These are phyloP conservation scores for Garra rufa DNA, from an alignment of 2,113 vertebrate species.

Conservation along the genomic window DNA sequence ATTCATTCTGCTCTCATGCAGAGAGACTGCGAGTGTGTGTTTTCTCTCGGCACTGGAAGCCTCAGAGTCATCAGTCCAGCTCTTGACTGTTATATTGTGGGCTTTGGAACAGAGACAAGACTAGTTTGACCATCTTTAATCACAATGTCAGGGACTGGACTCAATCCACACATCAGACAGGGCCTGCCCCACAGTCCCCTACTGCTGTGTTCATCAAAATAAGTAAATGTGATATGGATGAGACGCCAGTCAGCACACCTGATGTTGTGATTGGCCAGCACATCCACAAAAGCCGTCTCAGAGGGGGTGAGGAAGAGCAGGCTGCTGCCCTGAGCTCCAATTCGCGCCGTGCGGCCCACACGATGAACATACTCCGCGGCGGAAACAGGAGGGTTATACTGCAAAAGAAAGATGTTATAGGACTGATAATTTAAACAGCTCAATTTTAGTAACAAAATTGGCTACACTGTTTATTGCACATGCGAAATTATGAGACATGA, in stretches of 20 bases:
- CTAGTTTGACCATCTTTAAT: slow-evolving; percentile 49
- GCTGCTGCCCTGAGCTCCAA: slow-evolving; percentile 87
- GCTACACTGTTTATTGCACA: background rate
- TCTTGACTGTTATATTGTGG: slow-evolving; percentile 4
- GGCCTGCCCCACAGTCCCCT: background rate
- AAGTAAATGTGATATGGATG: background rate
- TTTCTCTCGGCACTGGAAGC: slow-evolving; percentile 61
- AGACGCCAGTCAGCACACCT: slow-evolving; percentile 78
- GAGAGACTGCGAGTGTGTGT: slow-evolving; percentile 65
- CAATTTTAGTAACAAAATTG: background rate
- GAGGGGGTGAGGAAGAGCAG: slow-evolving; percentile 93
- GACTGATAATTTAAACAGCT: background rate
- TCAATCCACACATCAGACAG: background rate
- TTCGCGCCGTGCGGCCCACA: slow-evolving; percentile 91
- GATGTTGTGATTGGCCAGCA: slow-evolving; percentile 93
- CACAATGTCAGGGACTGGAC: slow-evolving; percentile 25
- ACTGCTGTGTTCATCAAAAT: background rate
- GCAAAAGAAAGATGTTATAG: slow-evolving; percentile 34
- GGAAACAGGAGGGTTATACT: slow-evolving; percentile 87
- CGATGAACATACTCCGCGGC: slow-evolving; percentile 93
- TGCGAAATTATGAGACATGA: background rate
- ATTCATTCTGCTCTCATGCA: slow-evolving; percentile 68
- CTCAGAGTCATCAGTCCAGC: slow-evolving; percentile 69
- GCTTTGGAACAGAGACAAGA: slow-evolving; percentile 33
- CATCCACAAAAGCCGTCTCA: slow-evolving; percentile 86